phyloP scores from a whole-genome alignment of 2,888 invertebrate species.

The Xanthorhoe designata region DNA sequence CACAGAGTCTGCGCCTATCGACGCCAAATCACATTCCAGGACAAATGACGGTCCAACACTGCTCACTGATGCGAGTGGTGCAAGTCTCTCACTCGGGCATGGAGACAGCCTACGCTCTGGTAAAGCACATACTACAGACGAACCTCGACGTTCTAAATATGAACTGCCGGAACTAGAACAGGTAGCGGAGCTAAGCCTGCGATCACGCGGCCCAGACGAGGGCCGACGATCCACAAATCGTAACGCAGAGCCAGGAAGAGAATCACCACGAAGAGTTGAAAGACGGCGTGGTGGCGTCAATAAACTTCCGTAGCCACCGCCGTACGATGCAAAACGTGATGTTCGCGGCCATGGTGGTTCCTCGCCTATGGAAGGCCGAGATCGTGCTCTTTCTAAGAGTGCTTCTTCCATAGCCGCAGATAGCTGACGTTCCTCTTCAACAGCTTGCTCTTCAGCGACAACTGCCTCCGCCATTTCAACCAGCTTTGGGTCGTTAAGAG shows the following conservation, averaged over 20 bases:
- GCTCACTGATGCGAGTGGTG: constrained; percentile 92
- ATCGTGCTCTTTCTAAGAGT: constrained; percentile 77
- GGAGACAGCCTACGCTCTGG: constrained; percentile 94
- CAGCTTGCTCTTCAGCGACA: constrained; percentile 88
- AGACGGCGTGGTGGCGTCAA: constrained; percentile 89
- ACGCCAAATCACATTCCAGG: constrained; percentile 89
- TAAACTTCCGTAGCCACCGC: constrained; percentile 89
- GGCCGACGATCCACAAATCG: constrained; percentile 81
- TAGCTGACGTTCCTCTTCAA: constrained; percentile 90
- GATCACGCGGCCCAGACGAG: constrained; percentile 78
- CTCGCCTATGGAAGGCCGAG: constrained; percentile 88
- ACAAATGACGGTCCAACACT: constrained; percentile 90
- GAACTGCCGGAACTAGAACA: constrained; percentile 94
- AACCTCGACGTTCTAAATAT: constrained; percentile 92
- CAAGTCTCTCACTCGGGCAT: constrained; percentile 87
- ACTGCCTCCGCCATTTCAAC: constrained; percentile 92
- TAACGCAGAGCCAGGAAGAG: constrained; percentile 86
- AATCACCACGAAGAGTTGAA: constrained; percentile 85
- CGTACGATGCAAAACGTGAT: constrained; percentile 77
- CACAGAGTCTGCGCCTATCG: constrained; percentile 92
- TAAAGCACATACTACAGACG: constrained; percentile 91
- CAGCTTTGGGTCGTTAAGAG: constrained; percentile 91
- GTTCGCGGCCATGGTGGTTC: constrained; percentile 85
- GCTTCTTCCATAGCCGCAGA: constrained; percentile 90
- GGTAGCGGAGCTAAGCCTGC: constrained; percentile 92